Conservation (phyloP, 1,140 invertebrate genomes). For the Trachymyrmex cornetzi region DNA sequence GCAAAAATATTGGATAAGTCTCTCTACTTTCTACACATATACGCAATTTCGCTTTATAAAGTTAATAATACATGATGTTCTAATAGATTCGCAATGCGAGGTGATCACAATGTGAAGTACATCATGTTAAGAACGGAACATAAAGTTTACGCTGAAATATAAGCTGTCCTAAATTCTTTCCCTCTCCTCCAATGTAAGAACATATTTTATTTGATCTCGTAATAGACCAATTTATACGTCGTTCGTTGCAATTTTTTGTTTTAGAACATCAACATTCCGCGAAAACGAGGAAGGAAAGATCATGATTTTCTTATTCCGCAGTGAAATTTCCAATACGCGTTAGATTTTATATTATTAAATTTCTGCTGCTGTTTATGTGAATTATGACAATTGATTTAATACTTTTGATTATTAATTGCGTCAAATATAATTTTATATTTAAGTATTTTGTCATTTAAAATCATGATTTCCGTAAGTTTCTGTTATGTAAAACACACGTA, state of each 20-base stretch:
- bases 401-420: neutral
- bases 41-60: neutral
- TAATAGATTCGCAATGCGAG: conserved; percentile 3
- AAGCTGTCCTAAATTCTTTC: neutral
- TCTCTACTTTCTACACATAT: neutral
- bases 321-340: neutral
- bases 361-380: neutral
- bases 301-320: neutral
- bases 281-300: conserved; percentile 14
- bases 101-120: neutral
- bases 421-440: neutral
- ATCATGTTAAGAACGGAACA: conserved; percentile 24
- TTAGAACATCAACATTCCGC: neutral
- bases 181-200: neutral
- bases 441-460: neutral
- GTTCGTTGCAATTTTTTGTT: neutral
- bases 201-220: neutral
- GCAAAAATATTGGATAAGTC: conserved; percentile 13
- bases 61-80: neutral
- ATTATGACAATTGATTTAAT: neutral
- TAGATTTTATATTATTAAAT: conserved; percentile 1
- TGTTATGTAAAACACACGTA: neutral
- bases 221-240: conserved; percentile 30
- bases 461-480: neutral
- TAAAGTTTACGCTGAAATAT: neutral